Evolutionary conservation across 2,113 vertebrate species (phyloP).

Genomic region (Carettochelys insculpta): DNA sequence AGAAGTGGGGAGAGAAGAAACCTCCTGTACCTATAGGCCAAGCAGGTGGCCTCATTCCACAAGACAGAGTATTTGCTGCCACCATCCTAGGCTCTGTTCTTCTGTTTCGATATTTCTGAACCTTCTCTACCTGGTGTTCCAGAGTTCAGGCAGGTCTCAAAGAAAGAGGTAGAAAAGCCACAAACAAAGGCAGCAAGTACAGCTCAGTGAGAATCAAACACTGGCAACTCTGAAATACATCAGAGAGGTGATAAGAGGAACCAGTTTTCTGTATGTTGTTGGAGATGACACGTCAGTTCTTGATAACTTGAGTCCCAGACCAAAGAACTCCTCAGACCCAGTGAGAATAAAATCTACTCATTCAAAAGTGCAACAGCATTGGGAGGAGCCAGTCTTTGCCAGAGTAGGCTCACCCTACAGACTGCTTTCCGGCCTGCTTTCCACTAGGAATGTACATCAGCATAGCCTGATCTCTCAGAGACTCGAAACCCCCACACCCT

Average conservation of each 20-base stretch:
- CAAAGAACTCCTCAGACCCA: rapidly evolving
- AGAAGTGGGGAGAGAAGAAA: too few relatives aligned
- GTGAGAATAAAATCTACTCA: rapidly evolving
- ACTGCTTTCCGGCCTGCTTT: not conserved
- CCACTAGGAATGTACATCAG: not conserved
- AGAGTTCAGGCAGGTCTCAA: not conserved
- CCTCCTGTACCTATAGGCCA: not conserved
- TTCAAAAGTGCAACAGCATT: not conserved
- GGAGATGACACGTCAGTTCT: not conserved
- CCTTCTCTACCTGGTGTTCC: not conserved
- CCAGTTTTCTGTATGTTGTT: not conserved
- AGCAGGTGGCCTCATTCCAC: not conserved
- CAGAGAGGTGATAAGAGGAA: not conserved
- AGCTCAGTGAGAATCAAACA: not conserved
- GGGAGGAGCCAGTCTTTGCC: not conserved
- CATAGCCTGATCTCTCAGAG: not conserved
- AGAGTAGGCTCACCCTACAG: not conserved
- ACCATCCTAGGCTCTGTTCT: not conserved
- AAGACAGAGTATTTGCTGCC: not conserved
- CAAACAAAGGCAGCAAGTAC: not conserved
- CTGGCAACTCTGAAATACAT: not conserved
- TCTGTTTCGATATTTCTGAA: not conserved
- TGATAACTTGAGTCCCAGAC: not conserved
- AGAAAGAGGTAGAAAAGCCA: not conserved
- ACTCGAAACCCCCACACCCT: not conserved